phyloP scores from a whole-genome alignment of 2,888 invertebrate genomes.

The Eucera pruinosa region DNA sequence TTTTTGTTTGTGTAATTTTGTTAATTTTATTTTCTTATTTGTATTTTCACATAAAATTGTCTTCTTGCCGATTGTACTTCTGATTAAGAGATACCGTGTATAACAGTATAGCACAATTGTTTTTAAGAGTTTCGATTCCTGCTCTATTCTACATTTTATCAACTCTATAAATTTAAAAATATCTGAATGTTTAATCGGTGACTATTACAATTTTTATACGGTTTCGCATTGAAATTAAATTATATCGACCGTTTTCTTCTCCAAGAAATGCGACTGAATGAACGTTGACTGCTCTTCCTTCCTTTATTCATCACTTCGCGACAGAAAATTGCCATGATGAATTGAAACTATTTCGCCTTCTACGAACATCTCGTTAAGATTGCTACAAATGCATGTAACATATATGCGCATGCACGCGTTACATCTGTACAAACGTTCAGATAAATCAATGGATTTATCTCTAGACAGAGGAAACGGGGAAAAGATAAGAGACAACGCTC shows the following conservation, averaged over 20 bases:
- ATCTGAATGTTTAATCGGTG: no score
- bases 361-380: slow-evolving; percentile 46
- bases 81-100: no score
- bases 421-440: neutral
- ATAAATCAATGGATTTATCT: slow-evolving; percentile 45
- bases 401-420: neutral
- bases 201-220: no score
- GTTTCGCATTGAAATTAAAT: neutral
- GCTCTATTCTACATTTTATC: no score
- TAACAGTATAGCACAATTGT: no score
- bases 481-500: slow-evolving; percentile 14
- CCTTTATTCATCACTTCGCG: slow-evolving; percentile 48
- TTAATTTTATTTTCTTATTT: no score
- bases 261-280: slow-evolving; percentile 35
- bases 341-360: slow-evolving; percentile 21
- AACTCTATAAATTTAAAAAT: no score
- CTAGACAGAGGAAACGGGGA: neutral
- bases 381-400: no score
- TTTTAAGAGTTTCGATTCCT: no score
- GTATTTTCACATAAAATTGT: no score
- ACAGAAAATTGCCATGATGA: slow-evolving; percentile 33
- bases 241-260: slow-evolving; percentile 8
- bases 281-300: slow-evolving; percentile 1
- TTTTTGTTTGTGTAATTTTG: no score
- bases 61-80: no score